Evolutionary conservation across 2,888 invertebrate genomes (phyloP).

Genomic region (Megalurothrips usitatus): DNA sequence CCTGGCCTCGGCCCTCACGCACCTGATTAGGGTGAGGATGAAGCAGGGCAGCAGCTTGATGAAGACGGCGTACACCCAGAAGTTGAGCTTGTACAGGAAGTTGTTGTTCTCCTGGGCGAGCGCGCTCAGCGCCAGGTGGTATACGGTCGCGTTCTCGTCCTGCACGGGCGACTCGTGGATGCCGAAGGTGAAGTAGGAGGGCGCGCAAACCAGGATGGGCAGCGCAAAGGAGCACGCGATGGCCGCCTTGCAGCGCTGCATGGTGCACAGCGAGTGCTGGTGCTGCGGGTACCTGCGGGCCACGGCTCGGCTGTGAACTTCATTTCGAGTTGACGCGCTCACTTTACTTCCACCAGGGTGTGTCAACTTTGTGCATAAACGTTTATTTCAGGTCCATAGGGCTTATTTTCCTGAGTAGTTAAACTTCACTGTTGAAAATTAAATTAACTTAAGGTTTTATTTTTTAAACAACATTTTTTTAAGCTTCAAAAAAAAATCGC

Average conservation of each 20-base stretch:
- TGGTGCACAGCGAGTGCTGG: slow-evolving; percentile 68
- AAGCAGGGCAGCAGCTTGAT: slow-evolving; percentile 76
- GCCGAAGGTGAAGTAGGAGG: slow-evolving; percentile 72
- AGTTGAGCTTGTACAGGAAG: slow-evolving; percentile 56
- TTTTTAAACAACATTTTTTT: too few species aligned
- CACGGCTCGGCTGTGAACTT: too few species aligned
- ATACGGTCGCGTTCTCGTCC: slow-evolving; percentile 57
- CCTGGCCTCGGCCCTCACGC: slow-evolving; percentile 37
- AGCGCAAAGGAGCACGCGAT: slow-evolving; percentile 70
- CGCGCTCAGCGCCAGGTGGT: slow-evolving; percentile 52
- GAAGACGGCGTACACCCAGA: slow-evolving; percentile 71
- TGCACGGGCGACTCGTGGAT: slow-evolving; percentile 51
- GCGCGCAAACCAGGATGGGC: slow-evolving; percentile 75
- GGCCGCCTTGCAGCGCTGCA: slow-evolving; percentile 69
- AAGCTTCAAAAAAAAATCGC: too few species aligned
- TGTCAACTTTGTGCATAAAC: too few species aligned
- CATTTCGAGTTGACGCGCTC: too few species aligned
- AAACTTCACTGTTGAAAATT: too few species aligned
- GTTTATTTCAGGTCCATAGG: too few species aligned
- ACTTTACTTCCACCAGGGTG: too few species aligned
- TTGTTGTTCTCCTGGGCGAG: slow-evolving; percentile 45
- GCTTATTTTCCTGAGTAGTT: too few species aligned
- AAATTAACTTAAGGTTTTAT: too few species aligned
- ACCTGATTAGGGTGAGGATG: slow-evolving; percentile 67
- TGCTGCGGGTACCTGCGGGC: slow-evolving; percentile 68